phyloP scores from a whole-genome alignment of 1,140 invertebrate species.

The Chionoecetes opilio region DNA sequence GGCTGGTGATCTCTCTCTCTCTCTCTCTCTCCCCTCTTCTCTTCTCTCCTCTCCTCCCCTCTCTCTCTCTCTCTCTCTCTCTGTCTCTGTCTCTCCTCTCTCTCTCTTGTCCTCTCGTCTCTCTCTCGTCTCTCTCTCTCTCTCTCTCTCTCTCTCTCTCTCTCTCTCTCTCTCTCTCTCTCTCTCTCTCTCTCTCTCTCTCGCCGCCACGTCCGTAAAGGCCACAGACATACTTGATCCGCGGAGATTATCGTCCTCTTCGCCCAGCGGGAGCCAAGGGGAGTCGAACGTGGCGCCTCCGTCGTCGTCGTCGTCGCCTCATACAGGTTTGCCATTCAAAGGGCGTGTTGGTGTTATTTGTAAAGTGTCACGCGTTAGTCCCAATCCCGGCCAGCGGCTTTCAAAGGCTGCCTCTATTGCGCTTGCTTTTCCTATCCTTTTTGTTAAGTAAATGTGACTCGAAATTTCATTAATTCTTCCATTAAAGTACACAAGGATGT shows the following conservation, averaged over 20 bases:
- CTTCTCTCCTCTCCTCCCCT: neutral
- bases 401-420: conserved; percentile 44
- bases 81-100: neutral
- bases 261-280: neutral
- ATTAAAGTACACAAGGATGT: conserved; percentile 73
- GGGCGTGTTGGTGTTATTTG: conserved; percentile 64
- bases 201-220: neutral
- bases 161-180: neutral
- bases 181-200: neutral
- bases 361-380: conserved; percentile 64
- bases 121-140: neutral
- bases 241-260: neutral
- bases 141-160: neutral
- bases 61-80: neutral
- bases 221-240: neutral
- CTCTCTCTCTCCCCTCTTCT: neutral
- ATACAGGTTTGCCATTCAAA: conserved; percentile 50
- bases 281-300: neutral
- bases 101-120: neutral
- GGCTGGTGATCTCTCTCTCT: neutral
- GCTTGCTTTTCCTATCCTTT: conserved; percentile 62
- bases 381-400: conserved; percentile 23
- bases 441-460: conserved; percentile 80
- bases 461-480: conserved; percentile 80
- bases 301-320: neutral